These are phyloP conservation scores for Ectemnius lituratus DNA, from an alignment of 2,888 invertebrate genomes.

Conservation along the genomic window DNA sequence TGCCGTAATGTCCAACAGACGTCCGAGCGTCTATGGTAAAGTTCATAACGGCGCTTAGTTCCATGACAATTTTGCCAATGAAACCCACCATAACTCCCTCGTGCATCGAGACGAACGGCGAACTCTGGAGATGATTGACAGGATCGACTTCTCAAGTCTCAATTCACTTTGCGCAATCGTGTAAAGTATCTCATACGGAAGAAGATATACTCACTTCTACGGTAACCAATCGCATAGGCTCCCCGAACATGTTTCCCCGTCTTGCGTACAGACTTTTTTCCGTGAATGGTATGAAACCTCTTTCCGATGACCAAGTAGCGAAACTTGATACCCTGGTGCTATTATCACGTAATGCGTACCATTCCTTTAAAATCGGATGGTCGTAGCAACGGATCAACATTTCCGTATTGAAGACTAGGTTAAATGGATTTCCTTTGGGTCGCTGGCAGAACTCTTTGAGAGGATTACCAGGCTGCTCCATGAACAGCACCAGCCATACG, in stretches of 20 bases:
- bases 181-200: not conserved
- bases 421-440: slow-evolving; percentile 57
- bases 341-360: slow-evolving; percentile 62
- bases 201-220: slow-evolving; percentile 52
- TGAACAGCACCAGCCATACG: slow-evolving; percentile 67
- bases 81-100: slow-evolving; percentile 54
- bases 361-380: slow-evolving; percentile 56
- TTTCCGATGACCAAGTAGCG: slow-evolving; percentile 55
- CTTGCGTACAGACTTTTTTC: slow-evolving; percentile 55
- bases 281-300: slow-evolving; percentile 32
- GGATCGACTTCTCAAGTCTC: not conserved
- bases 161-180: not conserved
- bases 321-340: slow-evolving; percentile 47
- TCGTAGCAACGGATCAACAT: slow-evolving; percentile 65
- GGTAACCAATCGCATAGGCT: slow-evolving; percentile 54
- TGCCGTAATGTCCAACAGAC: slow-evolving; percentile 53
- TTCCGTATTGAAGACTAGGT: slow-evolving; percentile 61
- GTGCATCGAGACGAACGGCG: slow-evolving; percentile 28
- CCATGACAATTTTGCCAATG: slow-evolving; percentile 58
- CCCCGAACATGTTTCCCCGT: slow-evolving; percentile 57
- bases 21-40: slow-evolving; percentile 54
- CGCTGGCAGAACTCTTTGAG: slow-evolving; percentile 45
- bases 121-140: slow-evolving; percentile 30
- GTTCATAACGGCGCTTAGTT: slow-evolving; percentile 63
- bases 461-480: slow-evolving; percentile 31